These are phyloP conservation scores for Mormyrops boulengeri DNA, from an alignment of 2,797 vertebrate genomes.

Conservation along the genomic window DNA sequence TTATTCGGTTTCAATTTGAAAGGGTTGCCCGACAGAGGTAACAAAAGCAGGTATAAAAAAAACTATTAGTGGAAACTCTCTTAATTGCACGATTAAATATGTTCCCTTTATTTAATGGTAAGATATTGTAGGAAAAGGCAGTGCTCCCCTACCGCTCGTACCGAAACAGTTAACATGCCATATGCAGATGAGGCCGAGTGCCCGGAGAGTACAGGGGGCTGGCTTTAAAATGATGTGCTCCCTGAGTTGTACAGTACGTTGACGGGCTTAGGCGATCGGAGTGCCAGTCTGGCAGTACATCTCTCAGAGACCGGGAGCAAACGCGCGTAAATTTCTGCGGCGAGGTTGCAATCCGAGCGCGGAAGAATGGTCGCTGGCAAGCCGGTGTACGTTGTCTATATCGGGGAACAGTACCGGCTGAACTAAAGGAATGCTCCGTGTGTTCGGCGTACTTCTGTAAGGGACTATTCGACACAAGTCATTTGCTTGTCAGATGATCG, in stretches of 20 bases:
- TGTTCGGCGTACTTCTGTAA: constrained; percentile 34
- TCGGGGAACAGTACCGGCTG: constrained; percentile 32
- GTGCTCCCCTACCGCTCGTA: constrained; percentile 27
- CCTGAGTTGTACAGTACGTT: constrained; percentile 56
- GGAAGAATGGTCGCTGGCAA: constrained; percentile 42
- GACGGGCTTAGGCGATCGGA: constrained; percentile 48
- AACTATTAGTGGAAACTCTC: not conserved
- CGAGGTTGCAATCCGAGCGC: constrained; percentile 28
- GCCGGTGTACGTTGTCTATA: constrained; percentile 27
- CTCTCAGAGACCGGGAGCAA: constrained; percentile 40
- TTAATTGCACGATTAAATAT: not conserved
- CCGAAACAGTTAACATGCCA: constrained; percentile 61
- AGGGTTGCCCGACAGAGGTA: not conserved
- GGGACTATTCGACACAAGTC: constrained; percentile 28
- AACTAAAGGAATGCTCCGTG: constrained; percentile 54
- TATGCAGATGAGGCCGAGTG: constrained; percentile 42
- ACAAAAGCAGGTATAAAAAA: not conserved
- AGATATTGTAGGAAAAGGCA: not conserved
- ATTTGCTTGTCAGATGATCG: constrained; percentile 26
- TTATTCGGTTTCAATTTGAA: not conserved
- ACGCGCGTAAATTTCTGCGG: constrained; percentile 45
- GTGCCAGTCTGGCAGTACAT: constrained; percentile 48
- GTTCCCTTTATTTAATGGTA: not conserved
- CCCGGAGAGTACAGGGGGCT: constrained; percentile 54
- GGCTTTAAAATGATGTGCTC: constrained; percentile 55